A percentile compares a stretch with the other conserved stretches of the same genome.
These are phyloP conservation scores for Heliconius hermathena DNA, from an alignment of 1,140 invertebrate genomes.

Conservation along the genomic window DNA sequence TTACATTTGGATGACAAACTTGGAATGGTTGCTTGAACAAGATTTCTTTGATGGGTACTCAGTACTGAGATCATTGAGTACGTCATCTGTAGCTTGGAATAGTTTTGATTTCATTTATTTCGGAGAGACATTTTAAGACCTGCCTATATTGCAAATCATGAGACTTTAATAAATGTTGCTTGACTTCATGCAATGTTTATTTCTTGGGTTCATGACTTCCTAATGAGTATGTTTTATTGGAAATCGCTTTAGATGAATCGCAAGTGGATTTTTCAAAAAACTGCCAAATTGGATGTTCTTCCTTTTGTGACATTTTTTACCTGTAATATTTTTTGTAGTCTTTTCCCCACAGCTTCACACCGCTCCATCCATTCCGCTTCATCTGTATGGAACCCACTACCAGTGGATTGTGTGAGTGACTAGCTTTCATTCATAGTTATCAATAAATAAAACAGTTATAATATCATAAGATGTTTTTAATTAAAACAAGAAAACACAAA, in stretches of 20 bases:
- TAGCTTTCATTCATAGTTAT: no score
- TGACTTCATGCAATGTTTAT: conserved; percentile 38
- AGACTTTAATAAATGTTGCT: conserved; percentile 42
- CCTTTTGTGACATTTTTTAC: conserved; percentile 17
- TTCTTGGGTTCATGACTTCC: conserved; percentile 39
- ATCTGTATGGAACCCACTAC: no score
- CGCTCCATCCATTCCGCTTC: no score
- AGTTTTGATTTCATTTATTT: conserved; percentile 36
- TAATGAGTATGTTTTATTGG: conserved; percentile 38
- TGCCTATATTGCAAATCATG: conserved; percentile 39
- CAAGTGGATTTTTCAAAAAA: conserved; percentile 28
- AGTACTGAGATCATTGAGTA: not conserved
- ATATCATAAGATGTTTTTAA: no score
- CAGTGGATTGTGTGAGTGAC: no score
- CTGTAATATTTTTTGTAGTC: conserved; percentile 9
- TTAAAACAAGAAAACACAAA: no score
- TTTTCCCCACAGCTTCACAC: no score
- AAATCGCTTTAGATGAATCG: no score
- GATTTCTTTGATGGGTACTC: conserved; percentile 20
- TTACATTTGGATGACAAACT: conserved; percentile 35
- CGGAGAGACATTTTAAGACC: conserved; percentile 32
- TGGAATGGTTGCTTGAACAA: conserved; percentile 37
- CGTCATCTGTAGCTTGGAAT: no score
- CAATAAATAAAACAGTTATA: no score
- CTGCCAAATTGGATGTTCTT: conserved; percentile 21